Base-by-base conservation (phyloP, 2,888 invertebrate species). In the Timandra comae region DNA sequence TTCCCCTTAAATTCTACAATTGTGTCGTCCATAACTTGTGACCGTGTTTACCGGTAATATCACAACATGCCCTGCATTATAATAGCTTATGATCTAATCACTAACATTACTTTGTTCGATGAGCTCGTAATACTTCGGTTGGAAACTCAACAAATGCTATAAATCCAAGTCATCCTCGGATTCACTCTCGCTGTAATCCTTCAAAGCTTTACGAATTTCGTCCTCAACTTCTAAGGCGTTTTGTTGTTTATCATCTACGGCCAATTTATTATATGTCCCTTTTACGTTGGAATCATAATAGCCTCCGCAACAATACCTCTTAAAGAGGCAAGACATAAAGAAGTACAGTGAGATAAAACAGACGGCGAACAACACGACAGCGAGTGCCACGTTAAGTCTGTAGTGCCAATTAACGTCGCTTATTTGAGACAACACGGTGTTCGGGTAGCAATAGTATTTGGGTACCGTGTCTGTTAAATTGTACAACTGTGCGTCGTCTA, bases 401-500 rank as follows among this genome's bases (percentile, higher is more conserved):
- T 81, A 84, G 56, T 84, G 73, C 80, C 85, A 84, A 46, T 76
- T 65, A 33, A 74, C 78, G 30, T 68, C 69, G 30, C 69, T 71
- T 29, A 88, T 67, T 49, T 81, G 69, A 2, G 80, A 71, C 11
- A 86, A 38, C 1, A 88, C 61, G 3, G 77, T 63, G 5, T 73
- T 74, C 2, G 88, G 86, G 49, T 87, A 88, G 52, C 89, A 89
- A 56, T 78, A 87, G 29, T 62, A 58, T 46, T 75, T 80, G 29
- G 75, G 66, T 48, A 81, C 84, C 0, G 55, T 49, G 33, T 76
- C 76, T 4, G 84, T 78, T 38, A 57, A 41, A 43, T 79, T 81
- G 46, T 76, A 77, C 29, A 90, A 69, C 43, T 76, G 70, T 3
- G 92, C 89, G 62, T 93, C 93, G 3, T 86, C 86, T 57, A 88